phyloP scores from a whole-genome alignment of 2,113 vertebrate species.

The Astur gentilis region DNA sequence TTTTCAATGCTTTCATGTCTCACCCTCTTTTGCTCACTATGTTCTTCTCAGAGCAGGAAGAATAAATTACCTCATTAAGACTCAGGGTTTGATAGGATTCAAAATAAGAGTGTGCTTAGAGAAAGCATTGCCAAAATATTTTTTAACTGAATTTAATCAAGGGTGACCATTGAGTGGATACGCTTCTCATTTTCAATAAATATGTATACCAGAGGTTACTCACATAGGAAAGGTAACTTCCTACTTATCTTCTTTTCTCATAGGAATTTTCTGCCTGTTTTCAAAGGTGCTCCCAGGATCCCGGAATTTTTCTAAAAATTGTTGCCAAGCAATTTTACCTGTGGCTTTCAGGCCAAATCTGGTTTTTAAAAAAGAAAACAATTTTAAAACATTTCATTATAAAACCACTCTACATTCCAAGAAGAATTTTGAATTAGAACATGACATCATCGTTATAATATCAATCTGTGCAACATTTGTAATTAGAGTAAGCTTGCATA shows the following conservation, averaged over 20 bases:
- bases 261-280: not conserved
- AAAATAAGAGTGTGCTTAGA: not conserved
- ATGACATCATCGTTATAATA: not conserved
- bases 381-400: not conserved
- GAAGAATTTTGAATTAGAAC: not conserved
- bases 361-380: not conserved
- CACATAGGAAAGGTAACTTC: not conserved
- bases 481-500: not conserved
- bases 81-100: not conserved
- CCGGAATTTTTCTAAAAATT: conserved; percentile 59
- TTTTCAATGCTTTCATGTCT: not conserved
- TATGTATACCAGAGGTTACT: not conserved
- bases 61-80: conserved; percentile 13
- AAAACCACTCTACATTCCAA: not conserved
- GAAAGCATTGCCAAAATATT: not conserved
- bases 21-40: not conserved
- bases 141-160: not conserved
- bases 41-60: not conserved
- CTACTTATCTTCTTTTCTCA: not conserved
- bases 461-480: not conserved
- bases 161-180: not conserved
- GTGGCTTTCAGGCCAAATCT: conserved; percentile 60
- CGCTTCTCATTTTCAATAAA: not conserved
- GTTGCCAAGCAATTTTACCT: conserved; percentile 58
- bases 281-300: not conserved